Evolutionary conservation across 2,797 vertebrate species (phyloP).

Genomic region (Muscicapa striata): DNA sequence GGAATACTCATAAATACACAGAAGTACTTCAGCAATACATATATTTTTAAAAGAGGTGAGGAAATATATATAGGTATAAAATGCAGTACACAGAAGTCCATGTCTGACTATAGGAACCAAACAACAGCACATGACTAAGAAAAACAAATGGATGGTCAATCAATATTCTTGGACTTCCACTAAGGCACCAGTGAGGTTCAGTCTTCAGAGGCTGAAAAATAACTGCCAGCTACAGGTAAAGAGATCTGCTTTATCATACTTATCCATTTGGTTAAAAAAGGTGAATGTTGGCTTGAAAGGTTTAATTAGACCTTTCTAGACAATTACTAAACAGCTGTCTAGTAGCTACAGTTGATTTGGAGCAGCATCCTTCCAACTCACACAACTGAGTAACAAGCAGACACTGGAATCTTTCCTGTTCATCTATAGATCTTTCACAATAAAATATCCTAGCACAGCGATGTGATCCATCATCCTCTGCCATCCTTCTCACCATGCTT

Average conservation of each 20-base stretch:
- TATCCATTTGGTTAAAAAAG: neutral
- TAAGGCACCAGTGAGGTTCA: neutral
- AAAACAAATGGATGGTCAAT: neutral
- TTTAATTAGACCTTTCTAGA: neutral
- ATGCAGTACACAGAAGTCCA: neutral
- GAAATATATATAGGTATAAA: neutral
- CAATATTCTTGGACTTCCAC: neutral
- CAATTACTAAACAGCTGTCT: neutral
- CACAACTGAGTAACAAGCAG: neutral
- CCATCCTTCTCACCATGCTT: neutral
- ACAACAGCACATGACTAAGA: neutral
- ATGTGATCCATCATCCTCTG: neutral
- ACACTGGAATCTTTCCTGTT: neutral
- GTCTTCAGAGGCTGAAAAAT: neutral
- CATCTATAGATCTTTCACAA: neutral
- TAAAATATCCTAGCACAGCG: rapidly evolving
- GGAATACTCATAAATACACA: neutral
- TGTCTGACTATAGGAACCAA: neutral
- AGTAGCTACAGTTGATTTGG: neutral
- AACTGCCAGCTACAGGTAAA: neutral
- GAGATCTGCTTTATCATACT: neutral
- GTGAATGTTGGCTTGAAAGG: neutral
- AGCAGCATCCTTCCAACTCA: neutral
- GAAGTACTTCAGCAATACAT: neutral
- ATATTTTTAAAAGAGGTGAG: neutral